Conservation (phyloP, 1,140 invertebrate species). For the Tachypleus tridentatus region DNA sequence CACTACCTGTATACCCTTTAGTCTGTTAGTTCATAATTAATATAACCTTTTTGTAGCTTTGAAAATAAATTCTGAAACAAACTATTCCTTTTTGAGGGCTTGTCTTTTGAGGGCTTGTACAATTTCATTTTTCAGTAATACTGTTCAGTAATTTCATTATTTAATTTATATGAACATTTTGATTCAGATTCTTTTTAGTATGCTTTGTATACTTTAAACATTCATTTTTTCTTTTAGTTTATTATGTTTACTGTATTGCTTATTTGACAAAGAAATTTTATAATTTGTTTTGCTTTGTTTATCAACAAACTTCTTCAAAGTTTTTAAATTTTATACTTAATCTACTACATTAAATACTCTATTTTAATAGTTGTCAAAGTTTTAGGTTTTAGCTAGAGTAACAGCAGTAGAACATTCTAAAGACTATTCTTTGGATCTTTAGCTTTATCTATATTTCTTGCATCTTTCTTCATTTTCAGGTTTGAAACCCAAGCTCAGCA, state of each 20-base stretch:
- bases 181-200: neutral
- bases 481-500: constrained; percentile 76
- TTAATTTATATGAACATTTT: neutral
- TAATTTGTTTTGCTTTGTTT: no score
- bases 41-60: no score
- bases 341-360: neutral
- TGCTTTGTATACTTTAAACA: neutral
- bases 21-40: no score
- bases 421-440: neutral
- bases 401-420: no score
- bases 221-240: neutral
- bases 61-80: no score
- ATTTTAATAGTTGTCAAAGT: neutral
- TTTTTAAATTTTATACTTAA: constrained; percentile 5
- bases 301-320: neutral
- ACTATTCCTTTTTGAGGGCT: no score
- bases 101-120: no score
- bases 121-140: no score
- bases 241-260: neutral
- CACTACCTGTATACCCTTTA: no score
- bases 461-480: constrained; percentile 27
- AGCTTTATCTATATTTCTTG: neutral
- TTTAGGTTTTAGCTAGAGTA: no score
- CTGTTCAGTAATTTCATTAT: no score
- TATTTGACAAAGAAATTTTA: no score